Percentiles rank a stretch among this genome's conserved stretches.
These are phyloP conservation scores for Amphimedon queenslandica DNA, from an alignment of 37 sponge, comb jelly and placozoan genomes.

Conservation along the genomic window DNA sequence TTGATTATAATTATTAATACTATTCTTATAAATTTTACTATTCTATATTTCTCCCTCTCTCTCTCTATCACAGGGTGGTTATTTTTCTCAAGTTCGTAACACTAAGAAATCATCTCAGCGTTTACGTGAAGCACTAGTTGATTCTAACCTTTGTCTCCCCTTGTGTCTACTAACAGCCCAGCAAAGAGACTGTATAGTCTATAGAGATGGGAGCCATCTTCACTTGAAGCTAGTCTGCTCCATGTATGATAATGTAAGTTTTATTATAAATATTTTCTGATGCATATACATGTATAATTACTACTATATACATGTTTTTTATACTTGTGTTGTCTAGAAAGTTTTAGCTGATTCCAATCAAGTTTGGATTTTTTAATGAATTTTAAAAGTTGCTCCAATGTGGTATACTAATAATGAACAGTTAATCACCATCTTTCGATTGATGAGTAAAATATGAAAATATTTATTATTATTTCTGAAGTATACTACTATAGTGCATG, in stretches of 20 bases:
- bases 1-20: conserved; percentile 5
- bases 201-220: conserved; percentile 47
- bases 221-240: conserved; percentile 87
- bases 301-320: not conserved
- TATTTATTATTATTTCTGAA: not conserved
- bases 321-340: no score
- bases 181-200: conserved; percentile 88
- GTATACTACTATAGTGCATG: not conserved
- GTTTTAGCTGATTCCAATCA: no score
- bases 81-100: conserved; percentile 85
- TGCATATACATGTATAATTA: no score
- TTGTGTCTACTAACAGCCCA: conserved; percentile 89
- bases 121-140: conserved; percentile 84
- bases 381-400: no score
- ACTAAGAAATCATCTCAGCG: conserved; percentile 90
- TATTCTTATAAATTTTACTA: conserved; percentile 65
- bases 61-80: conserved; percentile 56
- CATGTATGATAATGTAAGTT: conserved; percentile 78
- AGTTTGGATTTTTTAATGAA: no score
- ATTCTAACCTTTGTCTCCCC: conserved; percentile 79
- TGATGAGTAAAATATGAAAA: no score
- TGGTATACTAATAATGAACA: no score
- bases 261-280: not conserved
- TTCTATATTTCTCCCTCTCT: no score
- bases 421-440: no score